Conservation (phyloP, 2,888 invertebrate species). For the Bombylius major region DNA sequence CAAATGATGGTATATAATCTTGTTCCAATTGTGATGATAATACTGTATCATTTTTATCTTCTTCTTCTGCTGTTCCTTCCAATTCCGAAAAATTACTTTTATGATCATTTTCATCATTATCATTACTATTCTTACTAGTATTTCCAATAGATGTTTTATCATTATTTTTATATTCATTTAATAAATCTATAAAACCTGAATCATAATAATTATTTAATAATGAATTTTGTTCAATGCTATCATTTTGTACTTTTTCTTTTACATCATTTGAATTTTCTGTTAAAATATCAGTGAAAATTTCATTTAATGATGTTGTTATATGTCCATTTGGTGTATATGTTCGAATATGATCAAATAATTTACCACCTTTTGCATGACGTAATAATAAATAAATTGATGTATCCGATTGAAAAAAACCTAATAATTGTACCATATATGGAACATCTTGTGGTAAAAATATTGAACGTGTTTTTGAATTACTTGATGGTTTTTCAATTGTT, state of each 20-base stretch:
- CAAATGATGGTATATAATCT: constrained; percentile 12
- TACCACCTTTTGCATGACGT: constrained; percentile 32
- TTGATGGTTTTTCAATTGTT: constrained; percentile 33
- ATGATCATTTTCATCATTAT: neutral
- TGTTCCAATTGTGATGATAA: too few relatives aligned
- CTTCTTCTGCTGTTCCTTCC: neutral
- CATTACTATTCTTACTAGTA: neutral
- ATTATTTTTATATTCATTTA: constrained; percentile 3
- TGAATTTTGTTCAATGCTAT: neutral
- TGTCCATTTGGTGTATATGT: constrained; percentile 21
- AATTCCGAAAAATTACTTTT: neutral
- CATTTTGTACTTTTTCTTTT: too few relatives aligned
- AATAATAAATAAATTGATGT: constrained; percentile 33
- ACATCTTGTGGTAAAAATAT: constrained; percentile 33
- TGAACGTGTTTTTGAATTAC: constrained; percentile 29
- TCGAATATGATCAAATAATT: constrained; percentile 29
- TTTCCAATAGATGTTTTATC: neutral
- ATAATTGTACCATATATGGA: constrained; percentile 32
- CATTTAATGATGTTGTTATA: constrained; percentile 17
- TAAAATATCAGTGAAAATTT: constrained; percentile 23
- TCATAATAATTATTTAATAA: neutral
- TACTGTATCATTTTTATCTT: constrained; percentile 6
- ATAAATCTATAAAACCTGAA: constrained; percentile 8
- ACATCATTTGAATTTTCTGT: neutral
- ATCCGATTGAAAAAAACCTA: constrained; percentile 34